These are phyloP conservation scores for Halcyon chelicuti DNA, from an alignment of 2,797 vertebrate species.

Conservation along the genomic window DNA sequence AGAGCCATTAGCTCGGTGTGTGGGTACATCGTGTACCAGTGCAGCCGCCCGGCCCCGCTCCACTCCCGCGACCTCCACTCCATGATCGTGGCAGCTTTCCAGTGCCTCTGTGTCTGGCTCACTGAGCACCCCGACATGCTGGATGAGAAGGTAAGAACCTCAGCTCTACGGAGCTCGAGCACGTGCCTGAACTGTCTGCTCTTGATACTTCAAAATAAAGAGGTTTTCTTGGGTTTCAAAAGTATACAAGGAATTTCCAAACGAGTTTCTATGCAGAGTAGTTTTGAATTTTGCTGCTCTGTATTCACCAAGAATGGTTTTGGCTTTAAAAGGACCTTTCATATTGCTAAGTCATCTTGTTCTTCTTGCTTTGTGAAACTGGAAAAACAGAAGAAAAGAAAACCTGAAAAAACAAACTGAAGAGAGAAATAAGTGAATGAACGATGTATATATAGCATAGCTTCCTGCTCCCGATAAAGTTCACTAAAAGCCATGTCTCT, in stretches of 20 bases:
- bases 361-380: background rate
- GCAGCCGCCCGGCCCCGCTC: slow-evolving; percentile 90
- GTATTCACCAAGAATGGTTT: background rate
- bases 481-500: background rate
- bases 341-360: background rate
- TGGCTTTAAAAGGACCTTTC: background rate
- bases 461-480: background rate
- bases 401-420: background rate
- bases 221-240: background rate
- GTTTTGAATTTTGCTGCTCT: background rate
- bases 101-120: slow-evolving; percentile 93
- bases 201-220: background rate
- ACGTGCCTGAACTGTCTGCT: fast-evolving
- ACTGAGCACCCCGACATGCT: slow-evolving; percentile 90
- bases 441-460: background rate
- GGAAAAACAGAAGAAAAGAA: background rate
- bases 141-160: slow-evolving; percentile 88
- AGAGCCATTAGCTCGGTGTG: slow-evolving; percentile 89
- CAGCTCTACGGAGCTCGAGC: background rate
- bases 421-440: background rate
- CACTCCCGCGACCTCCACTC: slow-evolving; percentile 95
- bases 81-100: slow-evolving; percentile 93
- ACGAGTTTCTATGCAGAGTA: background rate
- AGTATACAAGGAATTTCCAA: background rate
- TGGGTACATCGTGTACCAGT: slow-evolving; percentile 91